phyloP scores from a whole-genome alignment of 1,140 invertebrate species.

The Orussus abietinus region DNA sequence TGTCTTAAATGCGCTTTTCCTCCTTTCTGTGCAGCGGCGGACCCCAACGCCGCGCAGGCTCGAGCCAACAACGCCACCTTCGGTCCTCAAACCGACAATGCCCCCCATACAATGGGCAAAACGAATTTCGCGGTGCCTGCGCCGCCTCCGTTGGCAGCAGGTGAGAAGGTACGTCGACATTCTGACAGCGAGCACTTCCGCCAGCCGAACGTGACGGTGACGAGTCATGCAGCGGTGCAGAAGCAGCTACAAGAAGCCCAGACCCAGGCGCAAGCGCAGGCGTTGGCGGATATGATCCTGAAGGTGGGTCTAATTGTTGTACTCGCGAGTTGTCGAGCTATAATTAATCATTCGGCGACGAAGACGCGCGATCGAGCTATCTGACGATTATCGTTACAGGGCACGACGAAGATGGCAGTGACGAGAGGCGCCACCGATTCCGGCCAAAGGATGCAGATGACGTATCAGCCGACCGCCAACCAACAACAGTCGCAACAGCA shows the following conservation, averaged over 20 bases:
- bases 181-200: slow-evolving; percentile 64
- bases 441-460: slow-evolving; percentile 53
- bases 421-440: slow-evolving; percentile 65
- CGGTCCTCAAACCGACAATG: slow-evolving; percentile 50
- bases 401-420: slow-evolving; percentile 68
- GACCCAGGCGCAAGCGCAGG: slow-evolving; percentile 54
- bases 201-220: slow-evolving; percentile 54
- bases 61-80: slow-evolving; percentile 51
- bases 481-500: slow-evolving; percentile 34
- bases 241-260: slow-evolving; percentile 57
- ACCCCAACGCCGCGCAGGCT: slow-evolving; percentile 47
- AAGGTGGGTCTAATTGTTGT: slow-evolving; percentile 31
- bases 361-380: too few species aligned
- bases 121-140: slow-evolving; percentile 63
- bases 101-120: slow-evolving; percentile 46
- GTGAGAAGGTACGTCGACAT: slow-evolving; percentile 59
- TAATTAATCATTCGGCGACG: too few species aligned
- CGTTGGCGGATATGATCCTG: slow-evolving; percentile 49
- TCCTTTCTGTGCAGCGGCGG: slow-evolving; percentile 50
- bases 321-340: slow-evolving; percentile 1
- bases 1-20: too few species aligned
- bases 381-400: too few species aligned
- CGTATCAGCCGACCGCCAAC: slow-evolving; percentile 38
- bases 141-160: slow-evolving; percentile 51
- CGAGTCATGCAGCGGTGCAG: slow-evolving; percentile 41